Percentiles rank a stretch among this genome's conserved stretches.
These are phyloP conservation scores for Sebastes nivosus DNA, from an alignment of 2,797 vertebrate genomes.

Conservation along the genomic window DNA sequence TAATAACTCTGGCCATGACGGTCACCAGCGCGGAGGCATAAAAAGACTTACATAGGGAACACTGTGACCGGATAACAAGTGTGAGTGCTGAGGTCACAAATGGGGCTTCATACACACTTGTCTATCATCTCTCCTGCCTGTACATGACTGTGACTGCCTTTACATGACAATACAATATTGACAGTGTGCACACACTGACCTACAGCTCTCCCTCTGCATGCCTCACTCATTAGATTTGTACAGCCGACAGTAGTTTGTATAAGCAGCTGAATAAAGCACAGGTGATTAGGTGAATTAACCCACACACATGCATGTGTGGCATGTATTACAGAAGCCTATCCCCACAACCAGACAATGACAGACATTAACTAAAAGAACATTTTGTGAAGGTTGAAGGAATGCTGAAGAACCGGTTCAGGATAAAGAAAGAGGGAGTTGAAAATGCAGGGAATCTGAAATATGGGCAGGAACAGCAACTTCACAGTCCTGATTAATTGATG, in stretches of 20 bases:
- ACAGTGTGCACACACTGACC: background rate
- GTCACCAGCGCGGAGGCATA: no score
- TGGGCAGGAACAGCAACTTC: background rate
- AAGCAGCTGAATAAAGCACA: background rate
- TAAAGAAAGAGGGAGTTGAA: background rate
- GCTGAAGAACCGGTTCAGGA: conserved; percentile 19
- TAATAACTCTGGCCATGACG: no score
- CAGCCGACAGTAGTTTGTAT: background rate
- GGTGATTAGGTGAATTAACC: background rate
- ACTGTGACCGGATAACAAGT: no score
- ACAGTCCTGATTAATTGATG: background rate
- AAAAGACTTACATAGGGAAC: no score
- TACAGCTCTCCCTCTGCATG: background rate
- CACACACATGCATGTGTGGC: background rate
- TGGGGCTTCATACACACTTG: background rate
- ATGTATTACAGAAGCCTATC: background rate
- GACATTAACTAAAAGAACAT: conserved; percentile 10
- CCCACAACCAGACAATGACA: background rate
- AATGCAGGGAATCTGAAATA: background rate
- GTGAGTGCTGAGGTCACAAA: background rate
- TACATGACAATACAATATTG: background rate
- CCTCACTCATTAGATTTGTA: background rate
- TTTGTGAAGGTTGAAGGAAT: conserved; percentile 9
- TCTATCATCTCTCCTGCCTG: background rate
- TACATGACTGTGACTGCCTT: background rate